Evolutionary conservation across 2,888 invertebrate genomes (phyloP).

Genomic region (Capitulum mitella): DNA sequence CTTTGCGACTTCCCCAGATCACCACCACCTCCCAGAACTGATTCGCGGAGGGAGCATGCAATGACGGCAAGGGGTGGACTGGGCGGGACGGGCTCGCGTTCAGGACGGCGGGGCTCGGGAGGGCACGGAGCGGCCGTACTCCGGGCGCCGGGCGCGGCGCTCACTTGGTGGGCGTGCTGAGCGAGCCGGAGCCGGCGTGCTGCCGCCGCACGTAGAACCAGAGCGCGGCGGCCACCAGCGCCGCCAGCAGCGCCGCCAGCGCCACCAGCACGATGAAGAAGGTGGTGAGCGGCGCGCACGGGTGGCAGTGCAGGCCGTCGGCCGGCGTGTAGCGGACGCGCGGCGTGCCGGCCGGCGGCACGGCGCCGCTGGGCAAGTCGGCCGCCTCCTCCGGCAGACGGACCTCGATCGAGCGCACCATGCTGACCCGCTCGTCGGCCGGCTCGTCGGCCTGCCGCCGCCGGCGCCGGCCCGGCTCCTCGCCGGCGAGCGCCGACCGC

Average conservation of each 20-base stretch:
- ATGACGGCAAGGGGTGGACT: too few species aligned
- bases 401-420: slow-evolving; percentile 35
- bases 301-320: not conserved
- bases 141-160: too few species aligned
- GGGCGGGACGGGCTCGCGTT: too few species aligned
- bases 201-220: slow-evolving; percentile 5
- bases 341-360: not conserved
- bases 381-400: slow-evolving; percentile 33
- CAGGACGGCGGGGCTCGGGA: too few species aligned
- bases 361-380: not conserved
- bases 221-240: not conserved
- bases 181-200: not conserved
- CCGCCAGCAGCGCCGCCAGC: not conserved
- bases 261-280: slow-evolving; percentile 12
- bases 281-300: not conserved
- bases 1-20: too few species aligned
- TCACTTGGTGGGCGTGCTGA: slow-evolving; percentile 20
- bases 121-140: too few species aligned
- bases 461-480: not conserved
- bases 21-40: too few species aligned
- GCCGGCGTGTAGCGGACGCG: slow-evolving; percentile 6
- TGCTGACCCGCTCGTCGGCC: slow-evolving; percentile 31
- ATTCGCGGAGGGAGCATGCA: too few species aligned
- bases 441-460: slow-evolving; percentile 23
- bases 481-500: not conserved